A percentile compares a stretch with the other conserved stretches of the same genome.
phyloP scores from a whole-genome alignment of 2,113 vertebrate species.

The Myrmophylax atrothorax region DNA sequence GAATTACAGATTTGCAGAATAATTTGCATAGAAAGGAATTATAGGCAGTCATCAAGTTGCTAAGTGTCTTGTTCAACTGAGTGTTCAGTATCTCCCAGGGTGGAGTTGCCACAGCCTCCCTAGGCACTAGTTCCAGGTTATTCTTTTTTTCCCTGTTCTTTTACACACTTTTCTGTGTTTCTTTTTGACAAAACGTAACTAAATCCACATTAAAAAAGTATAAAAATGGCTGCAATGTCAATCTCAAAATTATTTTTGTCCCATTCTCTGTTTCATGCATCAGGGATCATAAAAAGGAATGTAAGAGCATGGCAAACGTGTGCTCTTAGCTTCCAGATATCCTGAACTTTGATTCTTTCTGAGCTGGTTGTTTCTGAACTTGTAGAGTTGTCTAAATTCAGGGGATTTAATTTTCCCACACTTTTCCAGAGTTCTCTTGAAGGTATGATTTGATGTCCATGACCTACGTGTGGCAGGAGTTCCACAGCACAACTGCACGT shows the following conservation, averaged over 20 bases:
- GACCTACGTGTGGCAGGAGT: not conserved
- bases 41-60: not conserved
- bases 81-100: not conserved
- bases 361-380: not conserved
- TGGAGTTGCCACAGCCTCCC: not conserved
- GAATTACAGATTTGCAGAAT: not conserved
- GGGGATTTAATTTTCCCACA: not conserved
- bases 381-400: not conserved
- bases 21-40: not conserved
- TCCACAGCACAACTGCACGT: fast-evolving
- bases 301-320: fast-evolving
- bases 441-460: not conserved
- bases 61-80: not conserved
- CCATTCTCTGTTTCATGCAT: not conserved
- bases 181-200: not conserved
- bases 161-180: not conserved
- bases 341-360: not conserved
- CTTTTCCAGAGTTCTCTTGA: not conserved
- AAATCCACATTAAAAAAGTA: not conserved
- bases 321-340: not conserved
- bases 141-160: not conserved
- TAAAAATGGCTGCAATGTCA: not conserved
- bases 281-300: not conserved
- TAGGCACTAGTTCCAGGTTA: not conserved
- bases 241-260: not conserved